Base-by-base conservation (phyloP, 2,888 invertebrate genomes). In the Cantharis rustica region DNA sequence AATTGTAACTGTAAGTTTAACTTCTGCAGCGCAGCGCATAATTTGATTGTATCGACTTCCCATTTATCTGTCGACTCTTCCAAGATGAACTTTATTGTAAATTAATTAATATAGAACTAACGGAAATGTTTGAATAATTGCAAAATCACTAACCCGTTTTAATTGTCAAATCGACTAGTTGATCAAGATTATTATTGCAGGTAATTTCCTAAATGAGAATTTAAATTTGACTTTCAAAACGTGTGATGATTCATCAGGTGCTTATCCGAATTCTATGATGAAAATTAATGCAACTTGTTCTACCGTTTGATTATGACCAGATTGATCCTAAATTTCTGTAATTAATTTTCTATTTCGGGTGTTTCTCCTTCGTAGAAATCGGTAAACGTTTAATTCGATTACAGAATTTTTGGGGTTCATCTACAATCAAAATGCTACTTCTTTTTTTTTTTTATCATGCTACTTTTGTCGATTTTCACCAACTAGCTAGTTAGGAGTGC, bases 31-130 rank as follows among this genome's bases (percentile, higher is more conserved):
- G 61, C 61, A 62, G 68, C 23, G 68, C 61, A 68, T 73, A 68
- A 73, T 73, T 73, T 73, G 73, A 73, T 73, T 73, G 68, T 73
- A 73, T 68, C 73, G 47, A 61, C 68, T 73, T 73, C 61, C 73
- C 69, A 68, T 68, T 69, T 47, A 73, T 61, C 61, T 66, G 17
- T 69, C 68, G 20, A 26, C 27, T 61, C 61, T 71, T 17, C 66
- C 31, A 66, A 61, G 71, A 70, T 61, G 61, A 23, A 66, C 68
- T 23, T 27, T 47, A 69, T 68, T 62, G 68, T 61, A 26, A 66
- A 73, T 73, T 68, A 68, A 27, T 16, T 31, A 64, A 20, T 20
- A 66, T 31, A 17, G 10, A 63, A 63, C 16, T 66, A 66, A 66
- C 64, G 64, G 64, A 16, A 47, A 47, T 2, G 47, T 47, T 47